phyloP scores from a whole-genome alignment of 2,113 vertebrate species.

The Thomomys bottae region DNA sequence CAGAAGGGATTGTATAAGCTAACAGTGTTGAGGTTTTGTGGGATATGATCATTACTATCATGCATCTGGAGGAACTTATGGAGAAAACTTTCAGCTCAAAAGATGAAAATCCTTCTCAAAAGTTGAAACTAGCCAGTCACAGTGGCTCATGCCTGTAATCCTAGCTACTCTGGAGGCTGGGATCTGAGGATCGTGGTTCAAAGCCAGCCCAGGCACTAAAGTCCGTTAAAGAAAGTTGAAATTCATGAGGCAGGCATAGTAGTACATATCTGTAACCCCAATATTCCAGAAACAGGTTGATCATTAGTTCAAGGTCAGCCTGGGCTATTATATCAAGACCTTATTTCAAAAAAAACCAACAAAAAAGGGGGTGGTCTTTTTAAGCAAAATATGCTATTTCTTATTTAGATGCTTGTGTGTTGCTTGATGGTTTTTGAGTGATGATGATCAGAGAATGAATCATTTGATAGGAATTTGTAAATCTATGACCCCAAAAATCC shows the following conservation, averaged over 20 bases:
- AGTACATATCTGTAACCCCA: too few relatives aligned
- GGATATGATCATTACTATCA: background rate
- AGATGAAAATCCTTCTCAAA: background rate
- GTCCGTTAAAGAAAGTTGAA: background rate
- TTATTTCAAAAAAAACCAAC: too few relatives aligned
- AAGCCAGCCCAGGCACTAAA: too few relatives aligned
- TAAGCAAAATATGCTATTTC: background rate
- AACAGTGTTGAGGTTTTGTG: background rate
- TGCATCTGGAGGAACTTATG: background rate
- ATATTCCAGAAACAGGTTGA: too few relatives aligned
- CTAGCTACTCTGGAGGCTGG: too few relatives aligned
- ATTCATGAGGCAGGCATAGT: background rate
- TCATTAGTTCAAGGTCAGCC: too few relatives aligned
- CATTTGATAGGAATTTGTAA: background rate
- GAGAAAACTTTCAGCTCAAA: conserved; percentile 1
- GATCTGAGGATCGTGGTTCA: too few relatives aligned
- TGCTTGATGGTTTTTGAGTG: background rate
- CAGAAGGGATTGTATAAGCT: background rate
- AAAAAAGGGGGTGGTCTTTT: background rate
- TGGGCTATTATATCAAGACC: too few relatives aligned
- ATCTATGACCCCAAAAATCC: background rate
- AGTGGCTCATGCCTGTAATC: too few relatives aligned
- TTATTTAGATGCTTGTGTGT: background rate
- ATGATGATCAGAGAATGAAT: background rate
- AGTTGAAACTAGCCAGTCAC: background rate